phyloP scores from a whole-genome alignment of 2,888 invertebrate species.

The Cheilosia scutellata region DNA sequence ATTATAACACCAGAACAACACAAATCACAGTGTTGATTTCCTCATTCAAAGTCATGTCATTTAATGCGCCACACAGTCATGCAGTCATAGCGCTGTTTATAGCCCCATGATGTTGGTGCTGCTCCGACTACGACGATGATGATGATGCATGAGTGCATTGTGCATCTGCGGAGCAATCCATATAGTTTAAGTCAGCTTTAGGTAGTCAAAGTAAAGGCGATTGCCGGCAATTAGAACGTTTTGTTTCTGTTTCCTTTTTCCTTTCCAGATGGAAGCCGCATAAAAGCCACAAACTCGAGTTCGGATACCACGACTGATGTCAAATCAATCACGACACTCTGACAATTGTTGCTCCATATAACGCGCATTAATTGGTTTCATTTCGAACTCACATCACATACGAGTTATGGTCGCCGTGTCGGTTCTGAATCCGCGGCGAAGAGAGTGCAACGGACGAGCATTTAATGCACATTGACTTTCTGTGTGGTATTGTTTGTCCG shows the following conservation, averaged over 20 bases:
- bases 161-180: slow-evolving; percentile 5
- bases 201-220: slow-evolving; percentile 28
- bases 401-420: not conserved
- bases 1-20: slow-evolving; percentile 38
- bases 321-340: slow-evolving; percentile 73
- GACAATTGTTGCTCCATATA: slow-evolving; percentile 71
- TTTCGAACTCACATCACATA: not conserved
- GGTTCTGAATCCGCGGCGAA: not conserved
- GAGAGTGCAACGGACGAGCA: slow-evolving; percentile 49
- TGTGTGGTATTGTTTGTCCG: slow-evolving; percentile 57
- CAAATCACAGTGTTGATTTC: slow-evolving; percentile 65
- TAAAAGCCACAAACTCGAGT: slow-evolving; percentile 54
- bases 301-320: slow-evolving; percentile 25
- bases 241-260: slow-evolving; percentile 5
- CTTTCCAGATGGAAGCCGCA: not conserved
- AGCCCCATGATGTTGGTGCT: slow-evolving; percentile 30
- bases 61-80: slow-evolving; percentile 63
- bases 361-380: slow-evolving; percentile 64
- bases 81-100: slow-evolving; percentile 52
- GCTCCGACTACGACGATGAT: slow-evolving; percentile 18
- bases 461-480: slow-evolving; percentile 53
- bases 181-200: slow-evolving; percentile 8
- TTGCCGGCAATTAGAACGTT: slow-evolving; percentile 59
- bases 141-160: slow-evolving; percentile 61
- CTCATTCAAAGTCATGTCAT: slow-evolving; percentile 70